Conservation (phyloP, 2,797 vertebrate genomes). For the Chelon labrosus region DNA sequence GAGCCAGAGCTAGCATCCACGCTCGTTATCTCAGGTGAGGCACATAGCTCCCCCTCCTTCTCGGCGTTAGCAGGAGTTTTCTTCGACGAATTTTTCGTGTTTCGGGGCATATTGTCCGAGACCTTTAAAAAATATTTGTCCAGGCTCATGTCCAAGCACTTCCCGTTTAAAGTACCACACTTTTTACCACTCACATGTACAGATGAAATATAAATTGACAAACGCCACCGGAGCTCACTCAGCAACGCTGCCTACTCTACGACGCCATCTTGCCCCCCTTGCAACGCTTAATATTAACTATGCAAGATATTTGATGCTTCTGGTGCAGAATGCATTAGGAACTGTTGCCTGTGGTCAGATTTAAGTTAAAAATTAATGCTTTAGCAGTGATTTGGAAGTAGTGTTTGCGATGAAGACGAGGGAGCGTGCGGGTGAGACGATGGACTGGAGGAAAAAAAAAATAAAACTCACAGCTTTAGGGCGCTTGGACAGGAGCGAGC, state of each 20-base stretch:
- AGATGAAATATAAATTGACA: not conserved
- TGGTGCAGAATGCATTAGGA: slow-evolving; percentile 62
- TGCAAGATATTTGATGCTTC: slow-evolving; percentile 56
- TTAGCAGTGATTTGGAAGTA: slow-evolving; percentile 68
- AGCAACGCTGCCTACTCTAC: too few species aligned
- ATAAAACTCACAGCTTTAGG: slow-evolving; percentile 47
- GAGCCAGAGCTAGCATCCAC: not conserved
- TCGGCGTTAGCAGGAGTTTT: not conserved
- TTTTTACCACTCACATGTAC: too few species aligned
- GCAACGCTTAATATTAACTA: slow-evolving; percentile 52
- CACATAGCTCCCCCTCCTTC: not conserved
- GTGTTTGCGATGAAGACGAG: slow-evolving; percentile 17
- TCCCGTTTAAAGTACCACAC: too few species aligned
- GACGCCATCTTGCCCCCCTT: too few species aligned
- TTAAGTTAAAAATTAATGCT: slow-evolving; percentile 68
- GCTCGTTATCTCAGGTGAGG: too few species aligned
- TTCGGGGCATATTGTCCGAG: not conserved
- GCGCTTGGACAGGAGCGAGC: slow-evolving; percentile 48
- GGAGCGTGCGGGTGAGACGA: not conserved
- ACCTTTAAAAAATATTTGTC: not conserved
- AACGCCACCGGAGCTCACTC: too few species aligned
- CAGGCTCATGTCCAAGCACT: not conserved
- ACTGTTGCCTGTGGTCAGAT: slow-evolving; percentile 66
- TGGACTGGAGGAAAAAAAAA: slow-evolving; percentile 25
- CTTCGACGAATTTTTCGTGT: not conserved